Evolutionary conservation across 2,113 vertebrate genomes (phyloP).

Genomic region (Choloepus hoffmanni): DNA sequence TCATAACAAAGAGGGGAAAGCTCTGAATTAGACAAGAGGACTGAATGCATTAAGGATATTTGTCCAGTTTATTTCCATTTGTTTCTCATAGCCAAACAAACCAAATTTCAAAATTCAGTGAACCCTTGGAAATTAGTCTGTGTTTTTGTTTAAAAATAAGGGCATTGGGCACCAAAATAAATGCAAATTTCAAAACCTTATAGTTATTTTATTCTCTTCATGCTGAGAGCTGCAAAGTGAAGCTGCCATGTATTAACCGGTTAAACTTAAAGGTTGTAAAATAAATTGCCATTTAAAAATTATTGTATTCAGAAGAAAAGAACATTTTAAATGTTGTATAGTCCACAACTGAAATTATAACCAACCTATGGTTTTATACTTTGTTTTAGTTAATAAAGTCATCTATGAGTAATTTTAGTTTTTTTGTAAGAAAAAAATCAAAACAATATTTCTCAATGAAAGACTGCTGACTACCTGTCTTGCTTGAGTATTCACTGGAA

Average conservation of each 20-base stretch:
- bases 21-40: constrained; percentile 25
- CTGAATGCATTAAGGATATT: constrained; percentile 50
- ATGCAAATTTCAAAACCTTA: constrained; percentile 78
- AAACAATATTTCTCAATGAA: constrained; percentile 27
- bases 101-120: constrained; percentile 65
- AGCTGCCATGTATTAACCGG: constrained; percentile 70
- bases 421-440: constrained; percentile 3
- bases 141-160: constrained; percentile 80
- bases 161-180: constrained; percentile 77
- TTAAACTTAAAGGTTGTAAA: constrained; percentile 73
- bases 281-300: constrained; percentile 76
- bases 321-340: constrained; percentile 73
- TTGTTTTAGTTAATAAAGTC: constrained; percentile 77
- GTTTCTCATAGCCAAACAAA: constrained; percentile 44
- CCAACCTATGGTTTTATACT: constrained; percentile 71
- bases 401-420: constrained; percentile 14
- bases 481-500: constrained; percentile 38
- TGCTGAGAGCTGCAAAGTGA: constrained; percentile 70
- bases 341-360: constrained; percentile 74
- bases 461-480: neutral
- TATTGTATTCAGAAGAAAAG: constrained; percentile 62
- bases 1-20: constrained; percentile 17
- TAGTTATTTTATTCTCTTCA: constrained; percentile 64
- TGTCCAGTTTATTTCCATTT: constrained; percentile 54
- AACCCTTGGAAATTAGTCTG: constrained; percentile 68